Conservation (phyloP, 1,140 invertebrate genomes). For the Vanessa atalanta region DNA sequence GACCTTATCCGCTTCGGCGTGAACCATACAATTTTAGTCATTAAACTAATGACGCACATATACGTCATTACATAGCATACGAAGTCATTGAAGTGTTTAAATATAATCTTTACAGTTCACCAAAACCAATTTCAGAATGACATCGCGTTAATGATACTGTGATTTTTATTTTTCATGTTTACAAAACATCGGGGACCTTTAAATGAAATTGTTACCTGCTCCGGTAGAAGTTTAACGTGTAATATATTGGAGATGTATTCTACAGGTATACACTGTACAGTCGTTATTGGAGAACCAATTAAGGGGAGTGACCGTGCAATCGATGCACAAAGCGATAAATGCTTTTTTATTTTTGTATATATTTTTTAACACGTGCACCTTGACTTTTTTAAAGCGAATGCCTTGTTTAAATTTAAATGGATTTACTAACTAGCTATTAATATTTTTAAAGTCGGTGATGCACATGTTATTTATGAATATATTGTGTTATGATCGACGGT, state of each 20-base stretch:
- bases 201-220: conserved; percentile 9
- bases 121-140: neutral
- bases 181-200: neutral
- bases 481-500: neutral
- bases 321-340: conserved; percentile 18
- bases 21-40: no score
- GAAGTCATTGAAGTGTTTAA: no score
- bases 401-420: conserved; percentile 14
- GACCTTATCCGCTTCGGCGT: no score
- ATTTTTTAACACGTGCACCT: conserved; percentile 9
- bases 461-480: neutral
- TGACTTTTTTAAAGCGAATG: conserved; percentile 12
- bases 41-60: no score
- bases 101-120: no score
- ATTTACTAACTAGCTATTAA: neutral
- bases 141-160: neutral
- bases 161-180: conserved; percentile 7
- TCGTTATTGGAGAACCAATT: conserved; percentile 14
- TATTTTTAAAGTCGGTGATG: neutral
- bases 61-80: no score
- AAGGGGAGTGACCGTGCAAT: conserved; percentile 15
- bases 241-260: conserved; percentile 12
- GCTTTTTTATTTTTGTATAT: conserved; percentile 1
- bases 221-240: neutral
- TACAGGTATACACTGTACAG: conserved; percentile 1